phyloP scores from a whole-genome alignment of 2,888 invertebrate species.

The Xestobium rufovillosum region DNA sequence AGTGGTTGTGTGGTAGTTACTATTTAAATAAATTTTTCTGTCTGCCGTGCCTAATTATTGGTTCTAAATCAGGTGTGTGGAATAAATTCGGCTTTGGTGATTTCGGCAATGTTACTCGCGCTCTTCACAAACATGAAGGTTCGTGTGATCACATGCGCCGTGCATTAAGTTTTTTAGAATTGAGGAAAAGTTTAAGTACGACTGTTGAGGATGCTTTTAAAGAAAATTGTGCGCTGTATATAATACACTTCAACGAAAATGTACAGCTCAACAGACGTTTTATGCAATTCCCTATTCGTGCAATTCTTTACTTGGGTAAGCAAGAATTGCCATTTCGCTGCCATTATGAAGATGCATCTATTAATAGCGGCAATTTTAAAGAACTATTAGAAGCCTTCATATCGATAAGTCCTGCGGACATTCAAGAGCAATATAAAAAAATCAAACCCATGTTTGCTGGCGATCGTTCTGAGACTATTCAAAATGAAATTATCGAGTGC shows the following conservation, averaged over 20 bases:
- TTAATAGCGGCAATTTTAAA: slow-evolving; percentile 19
- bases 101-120: slow-evolving; percentile 12
- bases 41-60: slow-evolving; percentile 20
- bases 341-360: slow-evolving; percentile 12
- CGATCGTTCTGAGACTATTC: slow-evolving; percentile 20
- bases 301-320: slow-evolving; percentile 17
- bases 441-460: slow-evolving; percentile 21
- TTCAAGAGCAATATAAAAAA: slow-evolving; percentile 19
- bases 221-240: slow-evolving; percentile 14
- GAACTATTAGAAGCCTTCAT: slow-evolving; percentile 16
- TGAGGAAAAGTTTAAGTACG: slow-evolving; percentile 12
- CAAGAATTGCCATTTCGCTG: slow-evolving; percentile 18
- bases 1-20: slow-evolving; percentile 1
- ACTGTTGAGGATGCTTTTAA: slow-evolving; percentile 12
- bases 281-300: slow-evolving; percentile 12
- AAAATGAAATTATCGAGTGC: slow-evolving; percentile 23
- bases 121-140: slow-evolving; percentile 14
- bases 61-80: slow-evolving; percentile 12
- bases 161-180: slow-evolving; percentile 13
- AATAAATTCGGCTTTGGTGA: slow-evolving; percentile 15
- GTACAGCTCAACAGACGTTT: slow-evolving; percentile 13
- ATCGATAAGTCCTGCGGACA: slow-evolving; percentile 16
- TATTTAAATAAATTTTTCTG: slow-evolving; percentile 16
- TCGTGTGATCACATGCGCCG: slow-evolving; percentile 17
- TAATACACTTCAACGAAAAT: slow-evolving; percentile 15